A percentile compares a stretch with the other conserved stretches of the same genome.
Evolutionary conservation across 2,888 invertebrate genomes (phyloP).

Genomic region (Oligia latruncula): DNA sequence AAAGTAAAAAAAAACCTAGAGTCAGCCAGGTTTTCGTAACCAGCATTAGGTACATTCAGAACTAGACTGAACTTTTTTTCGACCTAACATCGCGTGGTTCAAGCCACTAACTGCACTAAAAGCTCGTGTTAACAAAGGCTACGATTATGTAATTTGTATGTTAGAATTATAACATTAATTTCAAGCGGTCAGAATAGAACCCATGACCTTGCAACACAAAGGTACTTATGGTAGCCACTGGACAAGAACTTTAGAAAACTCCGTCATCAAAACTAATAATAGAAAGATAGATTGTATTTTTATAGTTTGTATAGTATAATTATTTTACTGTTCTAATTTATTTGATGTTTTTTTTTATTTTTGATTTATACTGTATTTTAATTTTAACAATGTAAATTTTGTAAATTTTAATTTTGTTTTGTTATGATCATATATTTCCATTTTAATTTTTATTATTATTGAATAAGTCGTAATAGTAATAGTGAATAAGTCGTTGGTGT

Average conservation of each 20-base stretch:
- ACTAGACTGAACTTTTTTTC: constrained; percentile 7
- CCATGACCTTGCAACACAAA: constrained; percentile 39
- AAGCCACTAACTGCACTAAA: constrained; percentile 35
- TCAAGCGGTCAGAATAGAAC: constrained; percentile 23
- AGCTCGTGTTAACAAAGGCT: constrained; percentile 45
- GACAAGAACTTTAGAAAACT: neutral
- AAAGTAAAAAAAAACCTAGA: too few species aligned
- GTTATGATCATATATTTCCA: too few species aligned
- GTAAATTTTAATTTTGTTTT: too few species aligned
- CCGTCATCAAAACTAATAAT: neutral
- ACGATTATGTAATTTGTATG: constrained; percentile 59
- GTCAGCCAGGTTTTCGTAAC: neutral
- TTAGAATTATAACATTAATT: constrained; percentile 55
- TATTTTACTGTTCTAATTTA: too few species aligned
- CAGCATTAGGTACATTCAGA: neutral
- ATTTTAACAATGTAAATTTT: too few species aligned
- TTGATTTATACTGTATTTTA: too few species aligned
- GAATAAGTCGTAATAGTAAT: too few species aligned
- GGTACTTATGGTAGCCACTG: neutral
- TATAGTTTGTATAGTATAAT: too few species aligned
- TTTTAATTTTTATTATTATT: too few species aligned
- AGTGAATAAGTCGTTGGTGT: too few species aligned
- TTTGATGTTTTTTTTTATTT: too few species aligned
- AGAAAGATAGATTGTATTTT: too few species aligned
- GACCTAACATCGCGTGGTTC: constrained; percentile 41